A percentile compares a stretch with the other conserved stretches of the same genome.
Evolutionary conservation across 2,797 vertebrate species (phyloP).

Genomic region (Melanotaenia parkinsoni): DNA sequence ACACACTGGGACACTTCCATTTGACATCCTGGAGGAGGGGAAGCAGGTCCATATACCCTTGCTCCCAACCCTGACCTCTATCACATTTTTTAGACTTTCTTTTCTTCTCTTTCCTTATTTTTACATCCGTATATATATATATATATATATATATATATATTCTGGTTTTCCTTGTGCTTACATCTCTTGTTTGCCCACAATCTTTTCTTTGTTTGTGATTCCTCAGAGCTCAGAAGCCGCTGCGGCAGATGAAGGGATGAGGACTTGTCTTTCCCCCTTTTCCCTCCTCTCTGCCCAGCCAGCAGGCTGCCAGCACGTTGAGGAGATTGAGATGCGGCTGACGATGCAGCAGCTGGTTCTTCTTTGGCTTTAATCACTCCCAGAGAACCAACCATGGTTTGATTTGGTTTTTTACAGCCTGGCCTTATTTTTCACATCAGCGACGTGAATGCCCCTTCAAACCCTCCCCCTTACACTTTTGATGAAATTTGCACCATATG

Average conservation of each 20-base stretch:
- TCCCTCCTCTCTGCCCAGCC: slow-evolving; percentile 36
- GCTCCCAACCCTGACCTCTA: slow-evolving; percentile 48
- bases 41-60: slow-evolving; percentile 38
- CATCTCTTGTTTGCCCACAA: slow-evolving; percentile 12
- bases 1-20: slow-evolving; percentile 79
- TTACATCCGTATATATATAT: not conserved
- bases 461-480: slow-evolving; percentile 71
- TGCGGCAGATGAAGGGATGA: slow-evolving; percentile 61
- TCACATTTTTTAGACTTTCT: slow-evolving; percentile 37
- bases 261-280: slow-evolving; percentile 49
- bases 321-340: slow-evolving; percentile 76
- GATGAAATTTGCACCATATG: slow-evolving; percentile 89
- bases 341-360: slow-evolving; percentile 81
- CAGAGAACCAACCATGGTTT: slow-evolving; percentile 80
- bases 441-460: slow-evolving; percentile 70
- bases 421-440: slow-evolving; percentile 85
- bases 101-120: slow-evolving; percentile 11
- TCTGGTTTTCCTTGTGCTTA: slow-evolving; percentile 21
- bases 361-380: slow-evolving; percentile 84
- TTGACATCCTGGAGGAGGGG: slow-evolving; percentile 66
- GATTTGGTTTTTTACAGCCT: slow-evolving; percentile 84
- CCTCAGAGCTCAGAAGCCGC: slow-evolving; percentile 41
- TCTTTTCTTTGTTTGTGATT: slow-evolving; percentile 50
- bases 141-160: not conserved
- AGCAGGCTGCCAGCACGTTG: slow-evolving; percentile 62